Evolutionary conservation across 1,140 invertebrate species (phyloP).

Genomic region (Cotesia typhae): DNA sequence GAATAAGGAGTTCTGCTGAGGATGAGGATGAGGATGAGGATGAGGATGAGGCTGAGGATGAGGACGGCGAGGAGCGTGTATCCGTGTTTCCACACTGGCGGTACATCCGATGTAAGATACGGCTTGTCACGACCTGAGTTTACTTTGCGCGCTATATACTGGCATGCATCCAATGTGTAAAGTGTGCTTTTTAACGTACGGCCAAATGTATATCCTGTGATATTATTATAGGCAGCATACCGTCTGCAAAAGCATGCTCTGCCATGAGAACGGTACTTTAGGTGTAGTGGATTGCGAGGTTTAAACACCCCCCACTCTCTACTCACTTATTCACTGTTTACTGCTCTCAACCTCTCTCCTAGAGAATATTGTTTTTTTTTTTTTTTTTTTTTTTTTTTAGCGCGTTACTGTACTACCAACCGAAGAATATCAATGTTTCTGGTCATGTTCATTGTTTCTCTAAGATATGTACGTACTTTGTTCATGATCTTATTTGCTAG

Average conservation of each 20-base stretch:
- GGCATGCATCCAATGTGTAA: neutral
- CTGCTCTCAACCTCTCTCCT: too few species aligned
- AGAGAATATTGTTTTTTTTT: neutral
- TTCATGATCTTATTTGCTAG: slow-evolving; percentile 1
- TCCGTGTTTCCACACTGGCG: slow-evolving; percentile 63
- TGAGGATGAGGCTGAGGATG: slow-evolving; percentile 21
- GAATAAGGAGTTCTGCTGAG: slow-evolving; percentile 15
- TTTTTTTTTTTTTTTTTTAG: too few species aligned
- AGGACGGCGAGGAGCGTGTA: slow-evolving; percentile 48
- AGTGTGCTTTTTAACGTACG: slow-evolving; percentile 17
- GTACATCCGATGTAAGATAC: slow-evolving; percentile 64
- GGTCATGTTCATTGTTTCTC: neutral
- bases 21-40: slow-evolving; percentile 15
- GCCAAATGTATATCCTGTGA: slow-evolving; percentile 21
- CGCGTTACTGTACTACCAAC: neutral
- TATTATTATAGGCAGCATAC: slow-evolving; percentile 18
- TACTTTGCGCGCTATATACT: slow-evolving; percentile 23
- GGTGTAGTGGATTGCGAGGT: neutral
- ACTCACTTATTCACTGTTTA: neutral
- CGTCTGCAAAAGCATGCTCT: neutral
- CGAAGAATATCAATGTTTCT: neutral
- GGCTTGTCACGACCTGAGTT: slow-evolving; percentile 59
- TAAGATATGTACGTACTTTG: too few species aligned
- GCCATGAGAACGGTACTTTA: slow-evolving; percentile 26
- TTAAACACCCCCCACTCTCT: neutral